These are phyloP conservation scores for Sapayoa aenigma DNA, from an alignment of 2,113 vertebrate genomes.

Conservation along the genomic window DNA sequence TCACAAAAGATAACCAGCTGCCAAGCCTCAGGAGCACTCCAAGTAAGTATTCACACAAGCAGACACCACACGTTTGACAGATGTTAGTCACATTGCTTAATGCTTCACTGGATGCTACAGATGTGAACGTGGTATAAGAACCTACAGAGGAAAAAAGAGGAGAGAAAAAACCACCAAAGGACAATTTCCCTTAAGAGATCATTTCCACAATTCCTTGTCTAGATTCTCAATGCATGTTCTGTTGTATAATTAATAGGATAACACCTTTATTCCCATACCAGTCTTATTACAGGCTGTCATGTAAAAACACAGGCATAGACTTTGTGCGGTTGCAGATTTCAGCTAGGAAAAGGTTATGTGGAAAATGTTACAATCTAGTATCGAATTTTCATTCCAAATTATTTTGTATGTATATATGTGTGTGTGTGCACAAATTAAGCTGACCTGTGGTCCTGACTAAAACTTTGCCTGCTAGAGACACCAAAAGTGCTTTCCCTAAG, in stretches of 20 bases:
- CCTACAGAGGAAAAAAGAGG: neutral
- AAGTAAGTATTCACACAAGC: conserved; percentile 39
- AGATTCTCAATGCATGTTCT: conserved; percentile 4
- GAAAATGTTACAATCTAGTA: neutral
- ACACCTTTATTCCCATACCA: conserved; percentile 40
- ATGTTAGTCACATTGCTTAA: conserved; percentile 57
- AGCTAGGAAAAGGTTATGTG: neutral
- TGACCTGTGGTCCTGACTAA: neutral
- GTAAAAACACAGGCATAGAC: neutral
- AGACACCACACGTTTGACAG: conserved; percentile 42
- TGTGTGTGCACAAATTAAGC: neutral
- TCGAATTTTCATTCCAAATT: neutral
- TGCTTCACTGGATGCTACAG: conserved; percentile 41
- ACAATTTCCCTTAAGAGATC: conserved; percentile 20
- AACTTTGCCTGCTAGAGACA: neutral
- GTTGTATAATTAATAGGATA: conserved; percentile 55
- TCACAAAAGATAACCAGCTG: conserved; percentile 61
- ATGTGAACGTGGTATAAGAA: neutral
- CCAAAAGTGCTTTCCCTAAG: neutral
- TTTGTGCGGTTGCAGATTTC: conserved; percentile 16
- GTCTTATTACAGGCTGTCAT: conserved; percentile 30
- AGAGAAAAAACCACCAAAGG: neutral
- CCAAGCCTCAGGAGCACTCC: conserved; percentile 38
- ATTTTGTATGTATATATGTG: neutral
- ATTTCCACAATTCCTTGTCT: neutral